These are phyloP conservation scores for Drosophila anomalipes DNA, from an alignment of 2,888 invertebrate species.

Conservation along the genomic window DNA sequence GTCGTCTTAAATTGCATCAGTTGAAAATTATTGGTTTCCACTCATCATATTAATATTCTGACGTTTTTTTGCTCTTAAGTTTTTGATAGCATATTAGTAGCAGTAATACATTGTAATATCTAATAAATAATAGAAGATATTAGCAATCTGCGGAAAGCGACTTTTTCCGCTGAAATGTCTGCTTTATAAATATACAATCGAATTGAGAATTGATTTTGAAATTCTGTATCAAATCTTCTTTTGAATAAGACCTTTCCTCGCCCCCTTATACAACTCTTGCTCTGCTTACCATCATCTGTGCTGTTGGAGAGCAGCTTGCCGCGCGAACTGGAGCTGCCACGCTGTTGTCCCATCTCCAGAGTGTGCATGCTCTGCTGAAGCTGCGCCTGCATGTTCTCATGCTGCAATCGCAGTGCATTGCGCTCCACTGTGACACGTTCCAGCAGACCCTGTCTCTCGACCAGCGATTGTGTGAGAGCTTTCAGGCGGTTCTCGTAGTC, in stretches of 20 bases:
- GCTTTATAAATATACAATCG: not conserved
- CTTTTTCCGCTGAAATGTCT: not conserved
- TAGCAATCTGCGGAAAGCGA: not conserved
- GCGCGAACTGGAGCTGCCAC: slow-evolving; percentile 43
- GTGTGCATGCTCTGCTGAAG: slow-evolving; percentile 87
- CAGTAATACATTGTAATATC: not conserved
- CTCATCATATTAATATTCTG: not conserved
- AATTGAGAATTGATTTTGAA: not conserved
- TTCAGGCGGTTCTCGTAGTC: slow-evolving; percentile 85
- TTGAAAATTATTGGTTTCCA: not conserved
- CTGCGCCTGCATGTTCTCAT: slow-evolving; percentile 88
- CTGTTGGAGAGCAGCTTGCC: slow-evolving; percentile 87
- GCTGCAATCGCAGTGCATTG: slow-evolving; percentile 92
- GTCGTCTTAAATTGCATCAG: not conserved
- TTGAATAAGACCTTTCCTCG: too few relatives aligned
- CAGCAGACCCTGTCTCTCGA: slow-evolving; percentile 94
- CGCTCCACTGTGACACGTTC: slow-evolving; percentile 93
- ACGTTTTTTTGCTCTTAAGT: not conserved
- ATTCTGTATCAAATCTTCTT: not conserved
- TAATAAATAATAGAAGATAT: not conserved
- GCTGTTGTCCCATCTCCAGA: slow-evolving; percentile 60
- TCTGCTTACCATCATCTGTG: slow-evolving; percentile 88
- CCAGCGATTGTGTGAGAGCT: slow-evolving; percentile 92
- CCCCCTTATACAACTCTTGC: not conserved
- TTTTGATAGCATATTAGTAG: not conserved